phyloP scores from a whole-genome alignment of 2,113 vertebrate genomes.

The Galbula dea region DNA sequence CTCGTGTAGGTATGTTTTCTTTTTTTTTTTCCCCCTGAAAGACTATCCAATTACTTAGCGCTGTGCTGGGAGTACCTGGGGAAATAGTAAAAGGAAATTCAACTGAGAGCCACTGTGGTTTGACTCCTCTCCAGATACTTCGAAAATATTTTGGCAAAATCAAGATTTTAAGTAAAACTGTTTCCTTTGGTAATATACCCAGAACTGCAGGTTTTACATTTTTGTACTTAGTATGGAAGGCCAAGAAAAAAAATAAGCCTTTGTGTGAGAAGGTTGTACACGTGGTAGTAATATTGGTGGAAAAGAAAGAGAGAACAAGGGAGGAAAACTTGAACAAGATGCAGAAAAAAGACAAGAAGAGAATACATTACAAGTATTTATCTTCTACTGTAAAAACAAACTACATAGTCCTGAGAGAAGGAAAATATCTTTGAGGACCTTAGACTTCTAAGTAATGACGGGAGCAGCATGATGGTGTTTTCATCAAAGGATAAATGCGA shows the following conservation, averaged over 20 bases:
- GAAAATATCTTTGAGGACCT: neutral
- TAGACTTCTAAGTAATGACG: neutral
- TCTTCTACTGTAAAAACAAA: neutral
- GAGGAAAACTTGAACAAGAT: neutral
- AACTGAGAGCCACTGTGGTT: slow-evolving; percentile 81
- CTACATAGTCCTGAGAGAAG: neutral
- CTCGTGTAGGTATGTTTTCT: slow-evolving; percentile 42
- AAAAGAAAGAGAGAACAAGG: neutral
- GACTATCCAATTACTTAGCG: slow-evolving; percentile 76
- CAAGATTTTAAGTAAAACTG: slow-evolving; percentile 83
- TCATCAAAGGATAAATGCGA: neutral
- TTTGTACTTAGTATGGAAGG: slow-evolving; percentile 53
- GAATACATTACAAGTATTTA: neutral
- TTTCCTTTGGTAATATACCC: slow-evolving; percentile 85
- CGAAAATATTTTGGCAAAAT: slow-evolving; percentile 83
- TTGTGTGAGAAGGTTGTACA: slow-evolving; percentile 34
- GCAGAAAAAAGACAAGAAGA: neutral
- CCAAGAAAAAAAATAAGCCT: neutral
- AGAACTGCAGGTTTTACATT: slow-evolving; percentile 78
- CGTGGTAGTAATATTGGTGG: neutral
- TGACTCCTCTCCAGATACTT: slow-evolving; percentile 83
- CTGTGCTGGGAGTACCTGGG: slow-evolving; percentile 77
- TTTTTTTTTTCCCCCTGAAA: slow-evolving; percentile 39
- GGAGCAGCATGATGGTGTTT: neutral
- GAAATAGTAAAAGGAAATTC: slow-evolving; percentile 82